phyloP scores from a whole-genome alignment of 2,888 invertebrate species.

The Bugula neritina region DNA sequence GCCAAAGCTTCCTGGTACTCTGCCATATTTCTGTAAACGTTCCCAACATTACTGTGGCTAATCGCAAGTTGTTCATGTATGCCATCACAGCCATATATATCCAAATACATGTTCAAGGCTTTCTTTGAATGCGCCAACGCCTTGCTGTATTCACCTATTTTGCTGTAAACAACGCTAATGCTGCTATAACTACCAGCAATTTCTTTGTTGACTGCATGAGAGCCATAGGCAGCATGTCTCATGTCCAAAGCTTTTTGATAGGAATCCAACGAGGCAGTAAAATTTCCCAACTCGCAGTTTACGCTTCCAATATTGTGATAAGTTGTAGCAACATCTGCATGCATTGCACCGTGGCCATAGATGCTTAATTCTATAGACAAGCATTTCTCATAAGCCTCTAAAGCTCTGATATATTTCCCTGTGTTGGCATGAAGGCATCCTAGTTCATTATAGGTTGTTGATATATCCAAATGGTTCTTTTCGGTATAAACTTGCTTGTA shows the following conservation, averaged over 20 bases:
- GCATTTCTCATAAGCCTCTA: background rate
- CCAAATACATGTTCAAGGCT: background rate
- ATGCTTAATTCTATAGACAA: background rate
- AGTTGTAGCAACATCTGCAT: background rate
- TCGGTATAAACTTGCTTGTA: too few relatives aligned
- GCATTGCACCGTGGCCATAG: background rate
- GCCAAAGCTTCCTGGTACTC: background rate
- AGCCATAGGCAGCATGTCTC: background rate
- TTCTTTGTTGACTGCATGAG: background rate
- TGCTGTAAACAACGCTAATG: background rate
- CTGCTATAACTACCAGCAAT: background rate
- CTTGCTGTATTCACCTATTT: background rate
- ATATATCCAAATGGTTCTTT: background rate
- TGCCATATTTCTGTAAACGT: background rate
- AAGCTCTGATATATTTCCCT: background rate
- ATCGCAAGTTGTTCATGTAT: too few relatives aligned
- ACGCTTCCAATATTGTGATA: background rate
- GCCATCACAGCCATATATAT: background rate
- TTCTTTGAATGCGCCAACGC: background rate
- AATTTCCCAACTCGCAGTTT: background rate
- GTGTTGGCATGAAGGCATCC: background rate
- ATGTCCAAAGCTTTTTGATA: background rate
- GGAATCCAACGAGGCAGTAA: background rate
- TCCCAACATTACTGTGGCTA: background rate
- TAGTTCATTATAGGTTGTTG: background rate